These are phyloP conservation scores for Bombus fervidus DNA, from an alignment of 1,140 invertebrate genomes.

Conservation along the genomic window DNA sequence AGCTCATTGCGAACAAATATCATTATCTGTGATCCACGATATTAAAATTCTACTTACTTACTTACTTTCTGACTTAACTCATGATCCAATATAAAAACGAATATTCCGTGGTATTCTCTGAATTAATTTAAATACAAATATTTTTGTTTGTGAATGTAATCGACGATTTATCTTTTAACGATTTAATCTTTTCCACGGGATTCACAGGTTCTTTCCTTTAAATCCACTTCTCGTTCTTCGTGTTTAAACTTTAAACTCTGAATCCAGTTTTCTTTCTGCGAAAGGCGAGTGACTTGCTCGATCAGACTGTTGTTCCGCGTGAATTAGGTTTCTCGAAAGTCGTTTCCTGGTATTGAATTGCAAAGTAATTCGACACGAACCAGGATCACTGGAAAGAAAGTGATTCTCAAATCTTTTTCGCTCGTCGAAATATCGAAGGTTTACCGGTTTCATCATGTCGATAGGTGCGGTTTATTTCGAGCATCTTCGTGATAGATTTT, in stretches of 20 bases:
- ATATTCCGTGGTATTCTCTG: too few species aligned
- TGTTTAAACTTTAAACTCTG: background rate
- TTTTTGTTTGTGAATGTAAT: too few species aligned
- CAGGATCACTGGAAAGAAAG: background rate
- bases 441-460: too few species aligned
- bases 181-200: background rate
- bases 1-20: rapidly evolving
- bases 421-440: too few species aligned
- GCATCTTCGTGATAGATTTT: too few species aligned
- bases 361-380: background rate
- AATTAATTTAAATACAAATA: too few species aligned
- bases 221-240: background rate
- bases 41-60: too few species aligned
- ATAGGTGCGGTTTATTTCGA: too few species aligned
- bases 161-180: too few species aligned
- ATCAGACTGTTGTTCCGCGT: background rate
- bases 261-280: background rate
- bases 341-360: background rate
- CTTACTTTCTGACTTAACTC: too few species aligned
- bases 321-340: background rate
- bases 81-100: too few species aligned
- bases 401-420: background rate
- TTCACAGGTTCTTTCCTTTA: background rate
- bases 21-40: too few species aligned
- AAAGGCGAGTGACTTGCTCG: background rate